Base-by-base conservation (phyloP, 2,888 invertebrate genomes). In the Mesorhabditis belari region DNA sequence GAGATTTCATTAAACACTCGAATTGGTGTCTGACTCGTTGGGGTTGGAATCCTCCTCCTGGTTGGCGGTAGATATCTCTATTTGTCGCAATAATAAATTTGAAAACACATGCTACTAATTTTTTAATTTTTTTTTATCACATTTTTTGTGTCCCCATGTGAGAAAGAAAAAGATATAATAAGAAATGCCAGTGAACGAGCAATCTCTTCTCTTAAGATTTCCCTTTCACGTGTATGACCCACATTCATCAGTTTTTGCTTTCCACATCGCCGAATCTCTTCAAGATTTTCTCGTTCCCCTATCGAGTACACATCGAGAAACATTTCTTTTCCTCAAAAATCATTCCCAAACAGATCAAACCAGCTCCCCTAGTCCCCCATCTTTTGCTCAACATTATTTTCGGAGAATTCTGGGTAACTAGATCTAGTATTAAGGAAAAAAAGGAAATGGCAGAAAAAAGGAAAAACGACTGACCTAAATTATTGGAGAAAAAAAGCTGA, bases 31-130 rank as follows among this genome's bases (percentile, higher is more conserved):
- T 76, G 49, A 74, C 75, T 57, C 67, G 67, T 19, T 75, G 70
- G 56, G 76, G 76, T 52, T 76, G 76, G 76, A 76, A 76, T 57
- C 76, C 75, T 21, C 72, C 74, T 17, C 63, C 64, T 53, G 70
- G 70, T 63, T 74, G 73, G 73, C 63, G 44, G n/a, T 35, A 35
- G n/a, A 35, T 35, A 9, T 1, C n/a, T 35, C n/a, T 35, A 17
- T 1, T 35, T 1, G 44, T 35, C 44, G 44, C 44, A n/a, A n/a
- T n/a, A n/a, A n/a, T n/a, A n/a, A n/a, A n/a, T n/a, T n/a, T n/a
- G n/a, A n/a, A n/a, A n/a, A n/a, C n/a, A n/a, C n/a, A n/a, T n/a
- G n/a, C n/a, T n/a, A n/a, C n/a, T n/a, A n/a, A n/a, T n/a, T n/a
- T 35, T n/a, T 9, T n/a, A 35, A 1, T 35, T 35, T 35, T 35